Evolutionary conservation across 1,140 invertebrate species (phyloP).

Genomic region (Cryptotermes secundus): DNA sequence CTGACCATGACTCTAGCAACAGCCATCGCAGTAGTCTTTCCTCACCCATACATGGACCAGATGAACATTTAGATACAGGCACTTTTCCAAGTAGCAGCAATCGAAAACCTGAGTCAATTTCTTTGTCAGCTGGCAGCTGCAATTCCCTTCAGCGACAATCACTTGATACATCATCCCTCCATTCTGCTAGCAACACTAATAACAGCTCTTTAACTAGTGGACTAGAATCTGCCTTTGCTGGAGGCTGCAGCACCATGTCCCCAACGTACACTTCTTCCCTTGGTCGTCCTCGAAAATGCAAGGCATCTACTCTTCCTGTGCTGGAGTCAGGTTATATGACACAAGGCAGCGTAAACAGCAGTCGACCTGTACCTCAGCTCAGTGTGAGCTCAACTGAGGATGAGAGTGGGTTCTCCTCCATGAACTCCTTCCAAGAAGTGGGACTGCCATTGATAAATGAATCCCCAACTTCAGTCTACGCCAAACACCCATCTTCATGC

Average conservation of each 20-base stretch:
- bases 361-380: slow-evolving; percentile 42
- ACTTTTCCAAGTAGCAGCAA: not conserved
- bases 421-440: slow-evolving; percentile 77
- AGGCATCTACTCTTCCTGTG: not conserved
- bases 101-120: not conserved
- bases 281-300: slow-evolving; percentile 11
- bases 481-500: not conserved
- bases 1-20: not conserved
- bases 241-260: slow-evolving; percentile 3
- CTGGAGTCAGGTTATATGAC: not conserved
- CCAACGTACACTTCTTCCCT: slow-evolving; percentile 15
- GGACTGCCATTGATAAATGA: slow-evolving; percentile 56
- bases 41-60: not conserved
- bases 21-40: not conserved
- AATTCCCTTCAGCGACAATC: not conserved
- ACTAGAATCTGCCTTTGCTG: slow-evolving; percentile 18
- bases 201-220: slow-evolving; percentile 20
- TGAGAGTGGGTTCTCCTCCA: slow-evolving; percentile 79
- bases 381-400: slow-evolving; percentile 64
- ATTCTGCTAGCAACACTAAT: not conserved
- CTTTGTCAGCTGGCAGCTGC: not conserved
- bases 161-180: slow-evolving; percentile 9
- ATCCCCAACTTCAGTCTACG: slow-evolving; percentile 35
- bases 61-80: not conserved
- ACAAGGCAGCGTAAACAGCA: not conserved